phyloP scores from a whole-genome alignment of 2,113 vertebrate genomes.

The Perccottus glenii region DNA sequence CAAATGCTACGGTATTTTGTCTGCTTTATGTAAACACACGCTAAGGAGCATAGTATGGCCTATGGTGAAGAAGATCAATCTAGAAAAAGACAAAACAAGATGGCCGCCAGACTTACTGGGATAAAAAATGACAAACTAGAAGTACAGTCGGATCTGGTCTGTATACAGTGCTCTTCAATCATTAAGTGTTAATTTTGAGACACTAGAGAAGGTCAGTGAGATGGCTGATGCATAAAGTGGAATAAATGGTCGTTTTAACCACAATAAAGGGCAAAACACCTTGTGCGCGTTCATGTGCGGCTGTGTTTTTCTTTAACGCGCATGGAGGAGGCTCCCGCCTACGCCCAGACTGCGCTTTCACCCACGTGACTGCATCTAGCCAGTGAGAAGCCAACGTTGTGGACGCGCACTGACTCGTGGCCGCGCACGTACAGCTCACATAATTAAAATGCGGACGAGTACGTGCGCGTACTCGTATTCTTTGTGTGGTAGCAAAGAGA shows the following conservation, averaged over 20 bases:
- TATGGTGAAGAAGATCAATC: neutral
- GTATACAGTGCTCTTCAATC: no score
- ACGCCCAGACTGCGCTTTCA: slow-evolving; percentile 41
- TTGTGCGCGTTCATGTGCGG: slow-evolving; percentile 75
- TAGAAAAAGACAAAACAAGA: slow-evolving; percentile 69
- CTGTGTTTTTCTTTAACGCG: slow-evolving; percentile 55
- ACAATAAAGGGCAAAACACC: slow-evolving; percentile 39
- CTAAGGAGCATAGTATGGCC: no score
- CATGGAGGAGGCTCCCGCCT: slow-evolving; percentile 61
- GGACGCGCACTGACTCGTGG: slow-evolving; percentile 69
- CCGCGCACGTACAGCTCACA: slow-evolving; percentile 74
- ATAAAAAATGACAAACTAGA: neutral
- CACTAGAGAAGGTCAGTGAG: no score
- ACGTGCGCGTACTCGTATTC: slow-evolving; percentile 84
- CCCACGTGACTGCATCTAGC: slow-evolving; percentile 55
- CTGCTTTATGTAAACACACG: no score
- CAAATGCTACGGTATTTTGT: no score
- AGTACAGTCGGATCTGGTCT: neutral
- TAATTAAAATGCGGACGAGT: slow-evolving; percentile 62
- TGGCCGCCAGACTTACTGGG: slow-evolving; percentile 62
- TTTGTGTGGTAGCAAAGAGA: slow-evolving; percentile 86
- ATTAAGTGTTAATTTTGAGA: neutral
- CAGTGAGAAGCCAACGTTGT: slow-evolving; percentile 45
- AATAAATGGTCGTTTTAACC: neutral
- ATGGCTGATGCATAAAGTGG: neutral